Evolutionary conservation across 2,888 invertebrate genomes (phyloP), one percentile per base, ranked within the genome.

Genomic region (Pseudoips prasinana): DNA sequence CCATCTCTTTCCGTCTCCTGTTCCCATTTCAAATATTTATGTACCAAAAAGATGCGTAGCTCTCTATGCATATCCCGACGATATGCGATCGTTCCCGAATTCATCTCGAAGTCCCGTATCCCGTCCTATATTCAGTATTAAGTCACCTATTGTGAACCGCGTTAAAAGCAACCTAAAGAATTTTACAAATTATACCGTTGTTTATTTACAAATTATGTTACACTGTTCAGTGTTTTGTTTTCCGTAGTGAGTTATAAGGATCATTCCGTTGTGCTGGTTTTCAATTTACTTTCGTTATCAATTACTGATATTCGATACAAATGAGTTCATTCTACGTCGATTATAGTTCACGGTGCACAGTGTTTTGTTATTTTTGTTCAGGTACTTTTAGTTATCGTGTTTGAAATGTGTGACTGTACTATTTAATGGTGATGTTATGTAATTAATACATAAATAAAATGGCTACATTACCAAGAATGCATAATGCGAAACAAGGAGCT

Each of bases 381-480:
- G 44, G 33, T 46, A 31, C 11, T 37, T 30, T 30, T 39, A 37
- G 34, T 50, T 39, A 27, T 43, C 48, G 34, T 46, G 44, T 47
- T 37, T 48, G 31, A 31, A 32, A 40, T 48, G 55, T 54, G 40
- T 24, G 29, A 40, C 22, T 33, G 25, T 34, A 48, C 49, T 35
- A 43, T 55, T 45, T 47, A 29, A 39, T 42, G 27, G 36, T 53
- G 33, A 52, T 33, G 36, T 55, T 46, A 39, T 46, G 30, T 35
- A 41, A 46, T 44, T 36, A 38, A 27, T 38, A 26, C 9, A 25
- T 20, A 25, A 33, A 35, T 39, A 64, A 53, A 59, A 88, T 88
- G 87, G 87, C 87, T 63, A 88, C 87, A 48, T 78, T 88, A 63
- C 87, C 87, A 10, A 72, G 87, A 52, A 77, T 76, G 67, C 79